phyloP scores from a whole-genome alignment of 2,888 invertebrate genomes.

The Drosophila greeni region DNA sequence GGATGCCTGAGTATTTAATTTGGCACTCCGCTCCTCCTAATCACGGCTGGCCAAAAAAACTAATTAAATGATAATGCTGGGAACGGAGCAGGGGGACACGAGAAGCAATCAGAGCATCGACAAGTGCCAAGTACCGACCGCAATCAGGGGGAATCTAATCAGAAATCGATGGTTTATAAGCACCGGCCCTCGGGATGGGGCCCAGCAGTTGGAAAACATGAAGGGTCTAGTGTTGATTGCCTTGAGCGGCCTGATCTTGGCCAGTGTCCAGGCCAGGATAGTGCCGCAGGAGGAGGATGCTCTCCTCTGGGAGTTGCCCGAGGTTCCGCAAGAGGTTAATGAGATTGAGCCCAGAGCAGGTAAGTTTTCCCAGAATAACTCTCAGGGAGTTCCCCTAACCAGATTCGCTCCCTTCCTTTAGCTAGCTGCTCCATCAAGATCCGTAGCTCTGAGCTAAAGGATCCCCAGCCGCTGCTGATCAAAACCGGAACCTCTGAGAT shows the following conservation, averaged over 20 bases:
- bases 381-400: too few relatives aligned
- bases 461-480: slow-evolving; percentile 82
- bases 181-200: slow-evolving; percentile 27
- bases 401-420: slow-evolving; percentile 5
- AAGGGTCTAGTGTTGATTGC: slow-evolving; percentile 47
- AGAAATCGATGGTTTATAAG: slow-evolving; percentile 48
- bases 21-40: slow-evolving; percentile 19
- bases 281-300: slow-evolving; percentile 41
- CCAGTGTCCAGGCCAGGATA: slow-evolving; percentile 46
- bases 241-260: slow-evolving; percentile 40
- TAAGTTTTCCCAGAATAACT: slow-evolving; percentile 13
- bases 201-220: slow-evolving; percentile 49
- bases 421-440: slow-evolving; percentile 60
- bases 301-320: slow-evolving; percentile 50
- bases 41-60: slow-evolving; percentile 33
- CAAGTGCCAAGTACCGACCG: slow-evolving; percentile 16
- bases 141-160: slow-evolving; percentile 52
- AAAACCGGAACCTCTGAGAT: slow-evolving; percentile 73
- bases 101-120: slow-evolving; percentile 37
- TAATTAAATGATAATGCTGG: slow-evolving; percentile 61
- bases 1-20: slow-evolving; percentile 15
- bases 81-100: slow-evolving; percentile 28
- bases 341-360: slow-evolving; percentile 41
- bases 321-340: slow-evolving; percentile 28
- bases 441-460: slow-evolving; percentile 64